Base-by-base conservation (phyloP, 2,113 vertebrate genomes). In the Candoia aspera region DNA sequence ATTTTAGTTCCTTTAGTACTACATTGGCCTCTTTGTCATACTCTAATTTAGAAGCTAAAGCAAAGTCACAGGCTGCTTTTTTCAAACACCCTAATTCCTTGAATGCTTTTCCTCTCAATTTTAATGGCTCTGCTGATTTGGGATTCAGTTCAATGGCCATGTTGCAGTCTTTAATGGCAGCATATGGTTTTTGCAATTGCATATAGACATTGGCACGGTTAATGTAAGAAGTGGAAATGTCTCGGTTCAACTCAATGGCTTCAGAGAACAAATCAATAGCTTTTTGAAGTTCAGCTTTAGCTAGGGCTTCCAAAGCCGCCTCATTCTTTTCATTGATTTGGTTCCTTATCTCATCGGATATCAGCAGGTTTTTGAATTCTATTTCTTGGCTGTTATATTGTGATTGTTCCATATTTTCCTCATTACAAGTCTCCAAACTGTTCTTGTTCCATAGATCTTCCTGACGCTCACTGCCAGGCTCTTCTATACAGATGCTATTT, bases 191-290 rank as follows among this genome's bases (percentile, higher is more conserved):
- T 96, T 98, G 96, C 96, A 98, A 97, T 94, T 96, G 95, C 98
- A 99, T 92, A 98, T 99, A 2, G 98, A 98, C 96, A 98, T 98
- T 98, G 90, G 98, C 98, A 96, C 98, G 98, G 95, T 98, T 98
- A 88, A 98, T 98, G 37, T 98, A 98, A 29, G 98, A 92, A 94
- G 98, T 98, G 59, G 98, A 97, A 90, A 98, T 84, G 15, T 97
- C 95, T 42, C 98, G 98, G 92, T 98, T 98, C 88, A 98, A 96
- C 92, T 97, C 98, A 96, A 99, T 98, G 92, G 98, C 98, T 84
- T 98, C 95, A 6, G 98, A 98, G 90, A 98, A 98, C 59, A 98
- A 97, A 91, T 98, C 97, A 94, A 98, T 90, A 53, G 98, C 98
- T 96, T 98, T 98, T 95, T 98, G 97, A 55, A 99, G 95, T 17